Base-by-base conservation (phyloP, 2,797 vertebrate genomes). In the Gastrophryne carolinensis region DNA sequence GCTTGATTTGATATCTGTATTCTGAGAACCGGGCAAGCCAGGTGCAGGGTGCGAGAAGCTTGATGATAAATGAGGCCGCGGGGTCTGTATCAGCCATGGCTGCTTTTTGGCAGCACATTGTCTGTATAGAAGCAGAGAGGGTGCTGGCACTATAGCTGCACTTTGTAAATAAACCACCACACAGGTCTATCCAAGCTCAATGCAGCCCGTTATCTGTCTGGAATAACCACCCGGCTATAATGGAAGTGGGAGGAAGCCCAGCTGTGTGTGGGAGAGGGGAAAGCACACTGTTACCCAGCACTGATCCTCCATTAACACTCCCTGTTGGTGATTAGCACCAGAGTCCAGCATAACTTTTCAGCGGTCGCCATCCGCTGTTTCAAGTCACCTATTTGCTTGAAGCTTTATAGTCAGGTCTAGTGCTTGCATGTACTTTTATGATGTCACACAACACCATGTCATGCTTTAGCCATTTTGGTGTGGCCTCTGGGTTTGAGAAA, bases 221-320 rank as follows among this genome's bases (percentile, higher is more conserved):
- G 70, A 54, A 69, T 76, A 72, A 66, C 60, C 60, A 57, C 37
- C 60, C 60, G 57, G 62, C 34, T 39, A 52, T 54, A 65, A 39
- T 64, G 68, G 39, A 60, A 68, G 56, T 61, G 57, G 69, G 69
- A 75, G 53, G 63, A 37, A 35, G 49, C 71, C 76, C 71, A 63
- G 65, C 77, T 64, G 37, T 68, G 44, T 39, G 35, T 79, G 70
- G 70, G 75, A 72, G 75, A 67, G 29, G 47, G 73, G 54, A 77
- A 58, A 63, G 64, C 58, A 54, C 9, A 35, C 37, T 77, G 66
- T 77, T 70, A 56, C 64, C 23, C 17, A 63, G 49, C 66, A 44
- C 17, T 54, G 57, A 77, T 44, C 70, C 62, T 64, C 66, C 66
- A 77, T 77, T 63, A 63, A 34, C 53, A 62, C 47, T 54, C 57